Base-by-base conservation (phyloP, 2,888 invertebrate species). In the Hirtodrosophila trivittata region DNA sequence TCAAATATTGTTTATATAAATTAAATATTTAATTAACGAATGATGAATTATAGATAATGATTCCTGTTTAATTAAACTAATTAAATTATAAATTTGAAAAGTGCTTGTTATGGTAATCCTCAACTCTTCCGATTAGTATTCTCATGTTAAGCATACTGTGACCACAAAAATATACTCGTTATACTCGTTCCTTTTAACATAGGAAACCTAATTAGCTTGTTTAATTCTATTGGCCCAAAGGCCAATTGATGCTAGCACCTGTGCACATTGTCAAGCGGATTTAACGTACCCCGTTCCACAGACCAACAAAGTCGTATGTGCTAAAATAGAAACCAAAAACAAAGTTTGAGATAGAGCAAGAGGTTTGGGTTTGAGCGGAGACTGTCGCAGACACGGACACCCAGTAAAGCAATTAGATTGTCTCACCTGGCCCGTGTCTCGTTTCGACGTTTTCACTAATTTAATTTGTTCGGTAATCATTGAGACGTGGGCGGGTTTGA, bases 401-500 rank as follows among this genome's bases (percentile, higher is more conserved):
- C 35, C 41, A 42, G 25, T 57, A 49, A 35, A 43, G 66, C 82
- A 85, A 80, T 80, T 80, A 85, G 66, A 80, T 85, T 82, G 69
- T 73, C 66, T 72, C 59, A 59, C 64, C 67, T 64, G 51, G 54
- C 57, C 67, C 63, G 51, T 59, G 62, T 54, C 70, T 66, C 77
- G 58, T 58, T 81, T 64, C 60, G 68, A 56, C 66, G 65, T 78
- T 83, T 77, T 65, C 66, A 74, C 80, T 81, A 80, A 80, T 80
- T 80, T 75, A 82, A 80, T 80, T 85, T 86, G 74, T 65, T 74
- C 63, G 58, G 77, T 78, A 84, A 84, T 78, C 77, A 81, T 51
- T 60, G 71, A 58, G 62, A 70, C 54, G 65, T 70, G 54, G 54
- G 49, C 30, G 49, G 1, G 5, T 25, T 10, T 26, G 8, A 26